These are phyloP conservation scores for Gallirallus australis DNA, from an alignment of 2,797 vertebrate species.

Conservation along the genomic window DNA sequence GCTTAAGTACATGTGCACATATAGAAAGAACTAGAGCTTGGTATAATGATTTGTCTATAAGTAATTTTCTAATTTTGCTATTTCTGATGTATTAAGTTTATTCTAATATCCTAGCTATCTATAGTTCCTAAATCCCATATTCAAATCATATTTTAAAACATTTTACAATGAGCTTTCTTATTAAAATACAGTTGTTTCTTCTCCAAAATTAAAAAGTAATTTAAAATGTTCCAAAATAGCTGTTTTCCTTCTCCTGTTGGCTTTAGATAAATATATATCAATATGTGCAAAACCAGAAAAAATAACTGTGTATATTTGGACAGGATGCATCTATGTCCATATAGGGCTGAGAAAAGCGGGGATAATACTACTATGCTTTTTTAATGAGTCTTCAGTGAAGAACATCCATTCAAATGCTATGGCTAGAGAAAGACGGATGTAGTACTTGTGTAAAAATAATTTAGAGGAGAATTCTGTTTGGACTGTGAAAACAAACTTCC, in stretches of 20 bases:
- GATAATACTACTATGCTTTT: background rate
- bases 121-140: background rate
- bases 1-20: rapidly evolving
- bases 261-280: background rate
- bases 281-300: background rate
- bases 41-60: background rate
- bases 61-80: background rate
- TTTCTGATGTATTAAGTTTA: background rate
- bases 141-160: background rate
- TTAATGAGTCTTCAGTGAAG: background rate
- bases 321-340: background rate
- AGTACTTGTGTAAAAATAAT: background rate
- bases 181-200: background rate
- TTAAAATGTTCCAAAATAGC: background rate
- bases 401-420: background rate
- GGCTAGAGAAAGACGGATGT: background rate
- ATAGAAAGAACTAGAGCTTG: background rate
- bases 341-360: background rate
- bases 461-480: background rate
- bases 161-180: background rate
- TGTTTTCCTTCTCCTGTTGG: background rate
- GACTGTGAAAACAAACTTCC: background rate
- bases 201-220: background rate
- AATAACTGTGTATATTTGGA: background rate
- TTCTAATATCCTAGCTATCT: background rate